Evolutionary conservation across 2,113 vertebrate species (phyloP).

Genomic region (Phylloscopus whistleri): DNA sequence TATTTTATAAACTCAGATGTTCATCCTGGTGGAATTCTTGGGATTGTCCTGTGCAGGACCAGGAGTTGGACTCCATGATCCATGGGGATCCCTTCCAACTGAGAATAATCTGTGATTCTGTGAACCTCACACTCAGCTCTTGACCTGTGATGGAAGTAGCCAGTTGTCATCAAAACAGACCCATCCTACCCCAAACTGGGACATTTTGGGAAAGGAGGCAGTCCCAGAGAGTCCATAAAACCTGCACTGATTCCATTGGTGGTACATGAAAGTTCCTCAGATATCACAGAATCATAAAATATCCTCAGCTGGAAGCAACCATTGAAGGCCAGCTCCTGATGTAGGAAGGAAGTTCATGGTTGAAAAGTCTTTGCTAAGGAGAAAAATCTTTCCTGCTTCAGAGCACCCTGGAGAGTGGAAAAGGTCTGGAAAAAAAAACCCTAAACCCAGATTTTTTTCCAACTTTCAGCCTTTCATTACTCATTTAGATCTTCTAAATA

Average conservation of each 20-base stretch:
- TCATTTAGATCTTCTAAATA: not conserved
- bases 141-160: not conserved
- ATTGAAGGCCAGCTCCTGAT: not conserved
- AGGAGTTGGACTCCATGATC: not conserved
- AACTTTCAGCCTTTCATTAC: not conserved
- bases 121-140: not conserved
- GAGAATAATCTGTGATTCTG: not conserved
- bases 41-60: not conserved
- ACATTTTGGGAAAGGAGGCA: not conserved
- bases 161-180: not conserved
- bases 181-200: not conserved
- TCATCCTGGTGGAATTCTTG: not conserved
- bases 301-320: not conserved
- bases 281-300: not conserved
- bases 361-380: not conserved
- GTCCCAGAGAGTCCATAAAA: not conserved
- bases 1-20: not conserved
- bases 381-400: not conserved
- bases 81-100: not conserved
- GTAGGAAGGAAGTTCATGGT: rapidly evolving
- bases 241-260: not conserved
- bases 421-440: not conserved
- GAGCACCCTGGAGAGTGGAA: not conserved
- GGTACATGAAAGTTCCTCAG: not conserved
- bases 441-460: not conserved